Conservation (phyloP, 2,797 vertebrate species). For the Falco concolor region DNA sequence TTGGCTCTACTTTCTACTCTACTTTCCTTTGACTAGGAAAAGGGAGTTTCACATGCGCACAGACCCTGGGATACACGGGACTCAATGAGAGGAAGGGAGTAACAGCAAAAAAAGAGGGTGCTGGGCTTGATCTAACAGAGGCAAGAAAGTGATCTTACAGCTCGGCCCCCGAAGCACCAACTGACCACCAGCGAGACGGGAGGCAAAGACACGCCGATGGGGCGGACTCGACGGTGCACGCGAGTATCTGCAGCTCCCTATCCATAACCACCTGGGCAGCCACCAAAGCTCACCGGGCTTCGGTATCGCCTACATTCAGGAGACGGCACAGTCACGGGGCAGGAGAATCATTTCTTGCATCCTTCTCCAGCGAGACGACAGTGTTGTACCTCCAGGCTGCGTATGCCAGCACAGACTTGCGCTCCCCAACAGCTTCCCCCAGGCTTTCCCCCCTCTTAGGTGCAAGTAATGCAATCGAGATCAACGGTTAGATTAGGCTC, state of each 20-base stretch:
- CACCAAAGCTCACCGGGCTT: not conserved
- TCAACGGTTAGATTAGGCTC: conserved; percentile 44
- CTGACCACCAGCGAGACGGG: not conserved
- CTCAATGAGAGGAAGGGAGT: conserved; percentile 43
- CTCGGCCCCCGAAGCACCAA: not conserved
- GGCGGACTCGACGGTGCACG: not conserved
- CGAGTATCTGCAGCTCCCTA: conserved; percentile 27
- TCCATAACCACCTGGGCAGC: not conserved
- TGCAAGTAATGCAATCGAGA: conserved; percentile 38
- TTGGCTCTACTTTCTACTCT: conserved; percentile 60
- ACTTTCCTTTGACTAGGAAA: conserved; percentile 58
- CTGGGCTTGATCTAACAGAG: conserved; percentile 54
- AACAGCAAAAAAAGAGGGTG: conserved; percentile 27
- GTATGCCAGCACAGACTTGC: not conserved
- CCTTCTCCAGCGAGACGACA: not conserved
- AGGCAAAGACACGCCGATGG: not conserved
- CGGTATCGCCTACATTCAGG: conserved; percentile 34
- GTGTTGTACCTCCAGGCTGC: not conserved
- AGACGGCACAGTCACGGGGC: conserved; percentile 4
- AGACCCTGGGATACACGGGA: conserved; percentile 55
- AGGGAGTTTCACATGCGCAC: conserved; percentile 64
- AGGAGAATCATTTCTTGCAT: conserved; percentile 14
- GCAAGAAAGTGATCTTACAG: conserved; percentile 47
- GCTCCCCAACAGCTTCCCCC: not conserved
- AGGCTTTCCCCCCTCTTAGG: conserved; percentile 11